These are phyloP conservation scores for Cinclus cinclus DNA, from an alignment of 2,113 vertebrate genomes.

Conservation along the genomic window DNA sequence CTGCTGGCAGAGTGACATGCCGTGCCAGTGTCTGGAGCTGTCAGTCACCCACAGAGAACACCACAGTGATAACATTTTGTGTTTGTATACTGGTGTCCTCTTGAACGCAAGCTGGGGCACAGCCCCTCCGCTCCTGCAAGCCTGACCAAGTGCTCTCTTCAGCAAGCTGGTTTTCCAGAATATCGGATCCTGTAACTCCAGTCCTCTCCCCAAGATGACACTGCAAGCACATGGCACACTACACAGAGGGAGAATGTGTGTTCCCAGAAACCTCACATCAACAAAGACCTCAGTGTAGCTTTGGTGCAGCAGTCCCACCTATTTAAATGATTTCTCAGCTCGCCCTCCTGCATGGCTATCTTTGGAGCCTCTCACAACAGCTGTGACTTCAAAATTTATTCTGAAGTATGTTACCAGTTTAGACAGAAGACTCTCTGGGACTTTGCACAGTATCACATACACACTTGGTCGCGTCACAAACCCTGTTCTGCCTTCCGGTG, in stretches of 20 bases:
- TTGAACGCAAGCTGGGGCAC: not conserved
- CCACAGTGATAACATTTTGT: not conserved
- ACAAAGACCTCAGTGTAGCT: fast-evolving
- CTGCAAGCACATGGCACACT: fast-evolving
- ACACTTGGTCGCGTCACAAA: not conserved
- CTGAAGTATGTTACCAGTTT: conserved; percentile 2
- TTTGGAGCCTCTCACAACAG: not conserved
- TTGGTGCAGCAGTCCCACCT: not conserved
- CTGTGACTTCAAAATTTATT: not conserved
- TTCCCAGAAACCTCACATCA: not conserved
- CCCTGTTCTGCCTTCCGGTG: not conserved
- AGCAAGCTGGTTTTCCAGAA: not conserved
- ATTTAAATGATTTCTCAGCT: not conserved
- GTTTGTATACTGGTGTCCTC: not conserved
- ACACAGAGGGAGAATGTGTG: fast-evolving
- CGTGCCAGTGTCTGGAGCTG: not conserved
- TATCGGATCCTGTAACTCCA: fast-evolving
- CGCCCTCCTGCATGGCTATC: not conserved
- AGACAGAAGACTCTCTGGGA: not conserved
- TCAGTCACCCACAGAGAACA: not conserved
- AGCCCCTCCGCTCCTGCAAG: not conserved
- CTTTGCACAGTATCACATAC: not conserved
- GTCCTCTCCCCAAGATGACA: fast-evolving
- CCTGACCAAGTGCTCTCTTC: not conserved
- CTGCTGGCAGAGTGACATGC: conserved; percentile 8